Percentiles rank a stretch among this genome's conserved stretches.
phyloP scores from a whole-genome alignment of 2,797 vertebrate species.

The Notoglanidium macrostoma region DNA sequence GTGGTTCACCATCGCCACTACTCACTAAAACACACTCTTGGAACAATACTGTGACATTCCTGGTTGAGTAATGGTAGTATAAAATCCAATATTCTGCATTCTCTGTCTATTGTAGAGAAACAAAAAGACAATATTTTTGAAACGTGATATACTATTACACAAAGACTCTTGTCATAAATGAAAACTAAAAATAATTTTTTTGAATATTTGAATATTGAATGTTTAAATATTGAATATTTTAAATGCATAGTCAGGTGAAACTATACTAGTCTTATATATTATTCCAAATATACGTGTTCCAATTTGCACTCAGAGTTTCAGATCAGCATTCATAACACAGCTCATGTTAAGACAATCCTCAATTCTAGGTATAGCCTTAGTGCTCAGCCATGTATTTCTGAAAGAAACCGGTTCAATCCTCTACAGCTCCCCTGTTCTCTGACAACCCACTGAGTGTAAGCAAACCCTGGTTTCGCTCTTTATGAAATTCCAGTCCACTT shows the following conservation, averaged over 20 bases:
- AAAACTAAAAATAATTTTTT: neutral
- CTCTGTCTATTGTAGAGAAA: neutral
- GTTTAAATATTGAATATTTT: neutral
- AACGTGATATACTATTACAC: slow-evolving; percentile 5
- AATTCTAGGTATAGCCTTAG: neutral
- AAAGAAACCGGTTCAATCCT: slow-evolving; percentile 17
- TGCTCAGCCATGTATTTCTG: slow-evolving; percentile 22
- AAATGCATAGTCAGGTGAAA: neutral
- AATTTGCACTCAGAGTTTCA: slow-evolving; percentile 9
- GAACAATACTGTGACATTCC: neutral
- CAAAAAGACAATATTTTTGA: neutral
- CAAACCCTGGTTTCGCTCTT: slow-evolving; percentile 20
- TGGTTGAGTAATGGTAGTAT: neutral
- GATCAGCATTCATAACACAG: slow-evolving; percentile 25
- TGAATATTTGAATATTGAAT: no score
- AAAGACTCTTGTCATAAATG: neutral
- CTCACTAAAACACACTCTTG: neutral
- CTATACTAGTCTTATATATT: neutral
- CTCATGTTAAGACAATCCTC: slow-evolving; percentile 10
- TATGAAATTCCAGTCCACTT: slow-evolving; percentile 33
- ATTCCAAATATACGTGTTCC: neutral
- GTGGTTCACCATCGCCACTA: neutral
- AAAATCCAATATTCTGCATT: neutral
- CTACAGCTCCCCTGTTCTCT: slow-evolving; percentile 6
- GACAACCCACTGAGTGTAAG: slow-evolving; percentile 14